Base-by-base conservation (phyloP, 2,113 vertebrate genomes). In the Coturnix japonica region DNA sequence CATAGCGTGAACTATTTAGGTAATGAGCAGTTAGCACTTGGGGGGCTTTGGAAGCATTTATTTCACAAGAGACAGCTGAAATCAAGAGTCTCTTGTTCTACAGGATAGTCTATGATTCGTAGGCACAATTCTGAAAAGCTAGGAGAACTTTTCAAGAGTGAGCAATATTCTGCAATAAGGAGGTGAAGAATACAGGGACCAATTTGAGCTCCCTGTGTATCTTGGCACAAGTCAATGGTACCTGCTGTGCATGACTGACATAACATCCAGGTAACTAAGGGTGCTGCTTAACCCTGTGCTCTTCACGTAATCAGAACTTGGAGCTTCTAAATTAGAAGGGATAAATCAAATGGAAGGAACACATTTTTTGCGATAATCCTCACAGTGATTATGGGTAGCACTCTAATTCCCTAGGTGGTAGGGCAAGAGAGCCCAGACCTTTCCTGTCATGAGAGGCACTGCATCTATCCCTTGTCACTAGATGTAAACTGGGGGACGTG, bases 71-170 rank as follows among this genome's bases (percentile, higher is more conserved):
- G 39, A 33, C 80, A 61, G 43, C 61, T 81, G 89, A 90, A 96
- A 92, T 82, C 91, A 77, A 74, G 87, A 76, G 85, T 23, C 49
- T 75, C 85, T 82, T 91, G 67, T 96, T 92, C 44, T 78, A 1
- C 1, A 11, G 76, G 61, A 46, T 64, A 54, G 65, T 44, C 64
- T 2, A 5, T 51, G 79, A 54, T 71, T 16, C 6, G 0, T 63
- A 73, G 84, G 57, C 78, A 39, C 3, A 17, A 81, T n/a, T 87
- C 64, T 66, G 63, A 59, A 4, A 46, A 90, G 72, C 79, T 67
- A 43, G 14, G 53, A 84, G 44, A 19, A 54, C 46, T 54, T 74
- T 51, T 57, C 51, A 71, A 65, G 67, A 71, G 31, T 0, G 39
- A 90, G 82, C 64, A 46, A n/a, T 5, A 6, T 16, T 59, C 44